Evolutionary conservation across 2,888 invertebrate genomes (phyloP).

Genomic region (Brachynemurus nebulosus): DNA sequence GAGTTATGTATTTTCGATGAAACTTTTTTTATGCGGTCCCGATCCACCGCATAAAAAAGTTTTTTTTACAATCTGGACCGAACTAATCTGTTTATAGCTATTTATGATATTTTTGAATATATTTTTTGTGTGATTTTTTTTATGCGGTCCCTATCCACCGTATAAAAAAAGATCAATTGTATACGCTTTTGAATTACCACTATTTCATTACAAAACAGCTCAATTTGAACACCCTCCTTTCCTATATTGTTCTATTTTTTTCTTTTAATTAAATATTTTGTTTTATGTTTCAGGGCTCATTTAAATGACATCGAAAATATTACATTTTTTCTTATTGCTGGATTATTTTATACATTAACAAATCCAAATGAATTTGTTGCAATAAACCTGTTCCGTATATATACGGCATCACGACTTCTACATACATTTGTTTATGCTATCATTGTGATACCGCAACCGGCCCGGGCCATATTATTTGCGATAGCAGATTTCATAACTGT

Average conservation of each 20-base stretch:
- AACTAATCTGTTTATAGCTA: too few species aligned
- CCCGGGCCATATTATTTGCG: constrained; percentile 34
- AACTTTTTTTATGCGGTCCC: too few species aligned
- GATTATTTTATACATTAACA: constrained; percentile 44
- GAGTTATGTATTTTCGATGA: too few species aligned
- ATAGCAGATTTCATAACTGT: constrained; percentile 31
- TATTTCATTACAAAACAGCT: too few species aligned
- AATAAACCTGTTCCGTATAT: constrained; percentile 40
- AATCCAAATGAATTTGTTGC: constrained; percentile 38
- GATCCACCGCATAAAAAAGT: too few species aligned
- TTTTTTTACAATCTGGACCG: too few species aligned
- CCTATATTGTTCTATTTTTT: too few species aligned
- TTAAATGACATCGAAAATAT: constrained; percentile 62
- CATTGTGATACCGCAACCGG: constrained; percentile 44
- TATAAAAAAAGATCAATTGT: neutral
- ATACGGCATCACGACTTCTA: constrained; percentile 38
- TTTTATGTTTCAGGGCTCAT: constrained; percentile 41
- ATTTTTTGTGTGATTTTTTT: too few species aligned
- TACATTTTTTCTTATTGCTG: constrained; percentile 45
- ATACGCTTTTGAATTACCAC: too few species aligned
- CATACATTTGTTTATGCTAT: constrained; percentile 53
- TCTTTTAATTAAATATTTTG: neutral
- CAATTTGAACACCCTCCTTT: too few species aligned
- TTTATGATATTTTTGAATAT: too few species aligned
- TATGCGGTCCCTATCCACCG: too few species aligned